phyloP scores from a whole-genome alignment of 2,888 invertebrate genomes.

The Stenodera caucasica region DNA sequence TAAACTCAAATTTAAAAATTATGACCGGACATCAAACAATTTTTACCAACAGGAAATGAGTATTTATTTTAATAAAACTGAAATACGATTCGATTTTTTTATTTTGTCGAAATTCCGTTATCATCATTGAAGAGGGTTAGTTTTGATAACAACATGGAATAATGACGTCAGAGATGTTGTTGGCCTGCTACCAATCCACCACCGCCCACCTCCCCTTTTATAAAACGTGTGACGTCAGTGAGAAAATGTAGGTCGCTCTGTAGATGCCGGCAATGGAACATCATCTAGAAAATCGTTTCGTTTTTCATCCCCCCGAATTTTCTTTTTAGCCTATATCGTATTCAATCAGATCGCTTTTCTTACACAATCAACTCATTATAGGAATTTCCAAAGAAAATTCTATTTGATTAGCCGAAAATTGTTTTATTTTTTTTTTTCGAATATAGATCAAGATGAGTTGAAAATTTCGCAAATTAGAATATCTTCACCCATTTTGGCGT shows the following conservation, averaged over 20 bases:
- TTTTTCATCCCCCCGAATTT: neutral
- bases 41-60: too few species aligned
- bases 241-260: constrained; percentile 35
- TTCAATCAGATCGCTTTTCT: constrained; percentile 10
- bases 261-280: constrained; percentile 18
- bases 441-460: too few species aligned
- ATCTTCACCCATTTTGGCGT: neutral
- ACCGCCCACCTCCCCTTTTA: constrained; percentile 17
- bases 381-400: too few species aligned
- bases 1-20: constrained; percentile 15
- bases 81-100: too few species aligned
- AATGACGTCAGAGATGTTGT: constrained; percentile 37
- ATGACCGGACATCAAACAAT: constrained; percentile 7
- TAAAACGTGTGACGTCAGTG: constrained; percentile 34
- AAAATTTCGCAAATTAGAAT: too few species aligned
- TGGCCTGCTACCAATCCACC: constrained; percentile 29
- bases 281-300: constrained; percentile 1
- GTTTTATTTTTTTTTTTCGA: neutral
- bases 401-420: too few species aligned
- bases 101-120: too few species aligned
- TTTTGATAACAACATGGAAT: constrained; percentile 27
- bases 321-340: constrained; percentile 2
- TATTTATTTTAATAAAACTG: too few species aligned
- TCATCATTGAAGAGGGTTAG: neutral
- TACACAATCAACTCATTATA: constrained; percentile 9